These are phyloP conservation scores for Tubulanus polymorphus DNA, from an alignment of 2,888 invertebrate genomes.

Conservation along the genomic window DNA sequence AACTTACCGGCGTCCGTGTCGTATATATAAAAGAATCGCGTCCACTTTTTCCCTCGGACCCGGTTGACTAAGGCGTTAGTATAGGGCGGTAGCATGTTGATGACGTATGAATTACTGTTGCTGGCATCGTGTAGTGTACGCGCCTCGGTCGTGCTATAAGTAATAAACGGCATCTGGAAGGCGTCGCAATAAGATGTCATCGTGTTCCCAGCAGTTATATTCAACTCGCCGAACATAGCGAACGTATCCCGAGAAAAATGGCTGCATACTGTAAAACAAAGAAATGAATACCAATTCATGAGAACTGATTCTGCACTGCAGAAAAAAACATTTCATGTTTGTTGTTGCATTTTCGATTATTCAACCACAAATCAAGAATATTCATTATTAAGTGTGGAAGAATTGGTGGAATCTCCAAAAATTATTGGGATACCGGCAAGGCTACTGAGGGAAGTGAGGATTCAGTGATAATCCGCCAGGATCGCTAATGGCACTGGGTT, in stretches of 20 bases:
- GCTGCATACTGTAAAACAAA: constrained; percentile 38
- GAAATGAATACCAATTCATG: constrained; percentile 1
- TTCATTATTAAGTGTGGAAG: no score
- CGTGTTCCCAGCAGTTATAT: constrained; percentile 36
- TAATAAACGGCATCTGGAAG: constrained; percentile 43
- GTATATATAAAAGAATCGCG: constrained; percentile 82
- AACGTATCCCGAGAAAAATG: constrained; percentile 34
- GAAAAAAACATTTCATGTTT: no score
- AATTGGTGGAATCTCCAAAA: no score
- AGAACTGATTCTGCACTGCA: no score
- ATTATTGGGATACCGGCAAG: no score
- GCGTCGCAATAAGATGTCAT: constrained; percentile 42
- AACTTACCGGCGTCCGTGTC: constrained; percentile 81
- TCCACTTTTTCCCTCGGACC: constrained; percentile 87
- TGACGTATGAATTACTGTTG: constrained; percentile 27
- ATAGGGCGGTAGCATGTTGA: constrained; percentile 84
- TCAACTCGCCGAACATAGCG: constrained; percentile 37
- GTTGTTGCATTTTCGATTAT: no score
- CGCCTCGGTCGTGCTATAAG: constrained; percentile 35
- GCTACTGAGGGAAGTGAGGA: no score
- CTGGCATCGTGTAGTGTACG: constrained; percentile 21
- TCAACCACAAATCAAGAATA: no score
- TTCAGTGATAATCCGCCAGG: no score
- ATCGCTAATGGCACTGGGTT: no score
- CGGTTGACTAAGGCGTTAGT: constrained; percentile 93